Evolutionary conservation across 2,113 vertebrate species (phyloP), one percentile per base, ranked within the genome.

Genomic region (Pachycephala philippinensis): DNA sequence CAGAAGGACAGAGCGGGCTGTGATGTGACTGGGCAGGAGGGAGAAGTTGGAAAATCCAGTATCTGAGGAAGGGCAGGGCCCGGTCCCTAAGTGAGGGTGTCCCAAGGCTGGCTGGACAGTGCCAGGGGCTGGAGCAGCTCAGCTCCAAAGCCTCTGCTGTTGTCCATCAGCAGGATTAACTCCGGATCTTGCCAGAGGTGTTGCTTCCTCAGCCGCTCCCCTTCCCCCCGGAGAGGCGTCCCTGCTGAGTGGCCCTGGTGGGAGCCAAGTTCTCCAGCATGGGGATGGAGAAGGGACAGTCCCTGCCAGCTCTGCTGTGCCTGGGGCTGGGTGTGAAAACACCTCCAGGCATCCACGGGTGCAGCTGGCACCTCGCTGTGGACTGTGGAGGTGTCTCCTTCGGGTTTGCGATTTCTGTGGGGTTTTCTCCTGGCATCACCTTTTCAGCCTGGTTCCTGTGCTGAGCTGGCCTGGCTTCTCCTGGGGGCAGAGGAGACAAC

Each of bases 51-150:
- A 53, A 56, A 68, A 47, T 66, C 89, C 70, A 20, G 1, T 21
- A 21, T 87, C 42, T 57, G 87, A 89, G 74, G 79, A 35, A 93
- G 81, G 83, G 77, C 76, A 93, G 80, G 92, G 60, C 53, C 84
- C 91, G 89, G 28, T 39, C 33, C 96, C 87, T 44, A n/a, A 53
- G 40, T 66, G 75, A 70, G 69, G 64, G 37, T 57, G 54, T 72
- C 80, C 42, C 54, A 7, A 31, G 57, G 57, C 57, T 65, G 60
- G 50, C n/a, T 40, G 23, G 39, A 3, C 45, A 9, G 44, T 5
- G 49, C 22, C 54, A 59, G 56, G 68, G 40, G 57, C 11, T 22
- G 56, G 50, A 61, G 83, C 44, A 27, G 76, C 79, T 33, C 66
- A 64, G 57, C 72, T 35, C 49, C 80, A 70, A 63, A 87, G 65